A percentile compares a stretch with the other conserved stretches of the same genome.
Conservation (phyloP, 2,888 invertebrate species). For the Leucophenga montana region DNA sequence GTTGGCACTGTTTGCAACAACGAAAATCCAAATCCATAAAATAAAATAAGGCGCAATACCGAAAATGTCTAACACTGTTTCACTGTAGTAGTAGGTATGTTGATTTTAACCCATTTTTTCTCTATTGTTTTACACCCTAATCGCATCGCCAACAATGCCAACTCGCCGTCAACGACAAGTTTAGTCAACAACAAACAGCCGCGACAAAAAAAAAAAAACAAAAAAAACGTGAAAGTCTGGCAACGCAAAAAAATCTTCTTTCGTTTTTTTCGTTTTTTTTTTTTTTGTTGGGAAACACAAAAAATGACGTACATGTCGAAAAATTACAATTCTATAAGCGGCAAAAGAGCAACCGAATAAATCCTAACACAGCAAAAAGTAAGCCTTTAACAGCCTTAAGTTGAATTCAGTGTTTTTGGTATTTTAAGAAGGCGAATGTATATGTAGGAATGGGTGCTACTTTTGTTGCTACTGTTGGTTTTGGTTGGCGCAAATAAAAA, state of each 20-base stretch:
- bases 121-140: too few species aligned
- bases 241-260: background rate
- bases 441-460: background rate
- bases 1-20: background rate
- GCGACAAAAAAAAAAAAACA: background rate
- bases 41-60: constrained; percentile 21
- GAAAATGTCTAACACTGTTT: background rate
- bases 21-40: constrained; percentile 26
- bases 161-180: constrained; percentile 23
- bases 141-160: constrained; percentile 34
- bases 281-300: constrained; percentile 37
- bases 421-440: too few species aligned
- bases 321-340: constrained; percentile 51
- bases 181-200: constrained; percentile 22
- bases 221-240: constrained; percentile 1
- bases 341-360: background rate
- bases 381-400: constrained; percentile 8
- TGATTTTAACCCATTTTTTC: constrained; percentile 45
- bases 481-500: background rate
- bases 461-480: background rate
- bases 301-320: constrained; percentile 56
- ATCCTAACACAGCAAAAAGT: background rate
- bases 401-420: too few species aligned
- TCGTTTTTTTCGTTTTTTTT: too few species aligned
- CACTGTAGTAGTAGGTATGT: too few species aligned